Evolutionary conservation across 2,888 invertebrate species (phyloP), one percentile per base, ranked within the genome.

Genomic region (Phortica magna): DNA sequence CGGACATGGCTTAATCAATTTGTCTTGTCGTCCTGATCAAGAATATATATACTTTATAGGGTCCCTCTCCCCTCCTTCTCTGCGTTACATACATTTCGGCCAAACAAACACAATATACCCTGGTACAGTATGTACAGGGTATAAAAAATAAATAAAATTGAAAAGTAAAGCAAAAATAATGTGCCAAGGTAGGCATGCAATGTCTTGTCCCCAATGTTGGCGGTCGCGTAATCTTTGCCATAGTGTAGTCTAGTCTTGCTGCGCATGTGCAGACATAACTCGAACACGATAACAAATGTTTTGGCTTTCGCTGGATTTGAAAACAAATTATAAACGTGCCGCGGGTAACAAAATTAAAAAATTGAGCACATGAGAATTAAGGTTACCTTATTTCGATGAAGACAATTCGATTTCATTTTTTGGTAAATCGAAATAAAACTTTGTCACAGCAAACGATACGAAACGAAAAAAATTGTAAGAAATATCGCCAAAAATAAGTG

Each of bases 301-400:
- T 48, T 9, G 48, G 68, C 41, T 68, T 68, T 43, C 48, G 42
- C 12, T 9, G 43, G 22, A 9, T 68, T 68, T 43, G 43, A 67
- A 67, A 67, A 67, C 42, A 67, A 67, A 17, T 14, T 41, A 7
- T 2, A 31, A 31, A 71, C 70, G 70, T 71, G 70, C 14, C 22
- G 31, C 43, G 55, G 22, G 43, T 65, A n/a, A 41, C 59, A 59
- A 59, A 59, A 7, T 67, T 67, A 42, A 67, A 39, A 6, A 4
- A 4, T 31, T 9, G 17, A 71, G 42, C 31, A 10, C 70, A 61
- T 7, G 19, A 17, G 19, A 68, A 41, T 31, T 31, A 31, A 31
- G 31, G 31, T 31, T 31, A 31, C 31, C 31, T 31, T 31, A 67
- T 67, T 67, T 42, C 42, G 42, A 39, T 6, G 17, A 41, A 67